Conservation (phyloP, 2,797 vertebrate genomes). For the Sebastes cheni region DNA sequence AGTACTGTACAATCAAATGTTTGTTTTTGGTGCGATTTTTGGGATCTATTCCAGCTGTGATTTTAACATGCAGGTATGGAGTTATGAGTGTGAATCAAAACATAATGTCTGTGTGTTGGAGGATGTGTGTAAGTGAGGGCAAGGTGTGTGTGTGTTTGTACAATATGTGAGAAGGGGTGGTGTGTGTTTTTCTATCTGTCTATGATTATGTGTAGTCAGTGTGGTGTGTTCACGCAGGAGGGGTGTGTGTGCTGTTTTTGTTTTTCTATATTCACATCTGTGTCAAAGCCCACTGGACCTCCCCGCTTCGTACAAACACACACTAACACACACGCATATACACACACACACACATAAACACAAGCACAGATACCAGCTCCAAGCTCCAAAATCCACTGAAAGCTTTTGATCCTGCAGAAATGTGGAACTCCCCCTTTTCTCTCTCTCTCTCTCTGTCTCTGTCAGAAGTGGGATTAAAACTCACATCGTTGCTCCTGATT, state of each 20-base stretch:
- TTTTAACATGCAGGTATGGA: background rate
- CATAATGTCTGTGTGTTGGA: background rate
- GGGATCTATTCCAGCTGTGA: slow-evolving; percentile 27
- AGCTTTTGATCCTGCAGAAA: slow-evolving; percentile 76
- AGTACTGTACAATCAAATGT: background rate
- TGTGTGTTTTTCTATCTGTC: background rate
- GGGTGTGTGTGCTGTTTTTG: slow-evolving; percentile 54
- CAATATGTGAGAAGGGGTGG: background rate
- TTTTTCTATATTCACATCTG: slow-evolving; percentile 75
- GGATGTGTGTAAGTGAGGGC: background rate
- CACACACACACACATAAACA: background rate
- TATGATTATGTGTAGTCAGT: slow-evolving; percentile 33
- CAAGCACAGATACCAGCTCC: slow-evolving; percentile 52
- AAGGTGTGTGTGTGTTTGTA: background rate
- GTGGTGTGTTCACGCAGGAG: background rate
- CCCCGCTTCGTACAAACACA: background rate
- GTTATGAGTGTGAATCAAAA: slow-evolving; percentile 4
- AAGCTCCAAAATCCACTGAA: slow-evolving; percentile 73
- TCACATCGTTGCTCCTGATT: slow-evolving; percentile 30
- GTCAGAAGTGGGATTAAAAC: slow-evolving; percentile 56
- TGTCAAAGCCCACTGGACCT: slow-evolving; percentile 61
- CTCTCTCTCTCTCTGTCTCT: background rate
- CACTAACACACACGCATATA: background rate
- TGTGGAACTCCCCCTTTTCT: slow-evolving; percentile 55
- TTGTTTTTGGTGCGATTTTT: slow-evolving; percentile 26